phyloP scores from a whole-genome alignment of 2,888 invertebrate species.

The Drosophila macrospina region DNA sequence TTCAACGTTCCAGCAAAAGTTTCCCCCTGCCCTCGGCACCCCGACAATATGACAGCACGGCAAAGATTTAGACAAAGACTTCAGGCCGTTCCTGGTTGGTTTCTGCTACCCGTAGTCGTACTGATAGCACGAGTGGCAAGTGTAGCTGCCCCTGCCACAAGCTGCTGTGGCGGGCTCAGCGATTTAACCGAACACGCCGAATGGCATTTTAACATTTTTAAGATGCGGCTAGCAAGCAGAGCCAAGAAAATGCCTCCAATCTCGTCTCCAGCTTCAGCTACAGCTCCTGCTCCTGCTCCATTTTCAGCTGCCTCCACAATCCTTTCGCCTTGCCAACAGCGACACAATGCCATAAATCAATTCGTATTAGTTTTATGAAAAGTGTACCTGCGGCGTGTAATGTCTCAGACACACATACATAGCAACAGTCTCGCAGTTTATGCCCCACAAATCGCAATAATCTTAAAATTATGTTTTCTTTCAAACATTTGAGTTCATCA shows the following conservation, averaged over 20 bases:
- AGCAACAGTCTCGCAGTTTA: conserved; percentile 26
- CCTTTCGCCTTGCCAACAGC: conserved; percentile 64
- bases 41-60: conserved; percentile 58
- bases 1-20: conserved; percentile 73
- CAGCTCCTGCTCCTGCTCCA: background rate
- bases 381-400: conserved; percentile 83
- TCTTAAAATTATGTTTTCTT: background rate
- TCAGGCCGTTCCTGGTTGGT: conserved; percentile 55
- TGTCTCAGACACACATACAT: conserved; percentile 38
- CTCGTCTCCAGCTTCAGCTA: background rate
- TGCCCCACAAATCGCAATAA: conserved; percentile 22
- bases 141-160: conserved; percentile 27
- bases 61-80: conserved; percentile 75
- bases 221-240: conserved; percentile 45
- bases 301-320: conserved; percentile 54
- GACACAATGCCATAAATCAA: conserved; percentile 82
- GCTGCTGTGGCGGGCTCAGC: conserved; percentile 32
- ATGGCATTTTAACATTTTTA: conserved; percentile 71
- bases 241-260: conserved; percentile 15
- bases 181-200: conserved; percentile 59
- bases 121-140: conserved; percentile 65
- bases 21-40: conserved; percentile 23
- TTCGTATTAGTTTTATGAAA: conserved; percentile 85
- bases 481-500: background rate
- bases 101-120: conserved; percentile 37